These are phyloP conservation scores for Diachasma alloeum DNA, from an alignment of 1,140 invertebrate species.

Conservation along the genomic window DNA sequence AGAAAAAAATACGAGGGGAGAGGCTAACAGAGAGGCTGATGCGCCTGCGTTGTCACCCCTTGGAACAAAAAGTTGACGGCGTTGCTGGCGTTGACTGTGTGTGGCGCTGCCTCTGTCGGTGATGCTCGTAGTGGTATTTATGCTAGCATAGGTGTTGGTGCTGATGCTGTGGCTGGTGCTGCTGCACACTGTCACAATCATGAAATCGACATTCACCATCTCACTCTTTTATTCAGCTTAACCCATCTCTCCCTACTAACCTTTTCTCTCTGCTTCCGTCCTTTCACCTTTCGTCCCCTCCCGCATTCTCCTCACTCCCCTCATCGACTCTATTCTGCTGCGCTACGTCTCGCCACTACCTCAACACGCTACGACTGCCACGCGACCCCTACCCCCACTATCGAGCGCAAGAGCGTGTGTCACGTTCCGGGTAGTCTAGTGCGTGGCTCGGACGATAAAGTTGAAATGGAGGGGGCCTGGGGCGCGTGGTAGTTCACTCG, in stretches of 20 bases:
- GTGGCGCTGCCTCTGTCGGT: not conserved
- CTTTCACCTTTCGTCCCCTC: not conserved
- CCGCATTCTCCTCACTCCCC: constrained; percentile 10
- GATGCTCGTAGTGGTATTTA: not conserved
- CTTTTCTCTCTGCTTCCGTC: not conserved
- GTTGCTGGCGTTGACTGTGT: not conserved
- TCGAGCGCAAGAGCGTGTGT: constrained; percentile 49
- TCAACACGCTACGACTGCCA: constrained; percentile 48
- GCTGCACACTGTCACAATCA: not conserved
- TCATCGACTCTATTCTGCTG: constrained; percentile 22
- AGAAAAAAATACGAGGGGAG: not conserved
- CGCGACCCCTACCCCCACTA: constrained; percentile 58
- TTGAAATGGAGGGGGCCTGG: constrained; percentile 32
- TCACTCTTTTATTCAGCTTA: not conserved
- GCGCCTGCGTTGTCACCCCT: constrained; percentile 32
- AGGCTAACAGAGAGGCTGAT: not conserved
- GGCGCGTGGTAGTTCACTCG: constrained; percentile 52
- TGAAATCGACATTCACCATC: not conserved
- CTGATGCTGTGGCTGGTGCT: not conserved
- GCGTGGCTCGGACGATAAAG: constrained; percentile 43
- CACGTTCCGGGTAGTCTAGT: constrained; percentile 55
- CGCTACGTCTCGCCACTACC: constrained; percentile 20
- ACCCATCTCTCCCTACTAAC: not conserved
- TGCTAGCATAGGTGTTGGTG: not conserved
- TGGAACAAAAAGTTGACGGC: not conserved